Evolutionary conservation across 2,888 invertebrate genomes (phyloP).

Genomic region (Leucophenga montana): DNA sequence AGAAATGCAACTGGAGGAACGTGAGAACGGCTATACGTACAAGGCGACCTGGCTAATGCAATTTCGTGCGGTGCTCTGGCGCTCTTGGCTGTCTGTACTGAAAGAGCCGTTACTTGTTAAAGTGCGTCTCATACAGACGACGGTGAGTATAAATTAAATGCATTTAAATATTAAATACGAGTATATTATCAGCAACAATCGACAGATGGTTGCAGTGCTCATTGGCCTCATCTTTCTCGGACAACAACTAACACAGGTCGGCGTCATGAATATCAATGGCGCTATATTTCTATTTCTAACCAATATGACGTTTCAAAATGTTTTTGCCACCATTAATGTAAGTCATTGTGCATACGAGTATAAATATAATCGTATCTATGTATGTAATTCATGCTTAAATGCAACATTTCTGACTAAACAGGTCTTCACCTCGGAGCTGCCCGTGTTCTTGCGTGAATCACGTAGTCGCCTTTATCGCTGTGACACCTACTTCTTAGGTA

Average conservation of each 20-base stretch:
- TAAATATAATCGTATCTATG: no score
- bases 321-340: constrained; percentile 95
- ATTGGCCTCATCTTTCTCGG: constrained; percentile 91
- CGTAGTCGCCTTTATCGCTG: constrained; percentile 92
- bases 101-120: constrained; percentile 93
- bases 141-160: constrained; percentile 77
- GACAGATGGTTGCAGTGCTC: constrained; percentile 89
- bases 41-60: constrained; percentile 89
- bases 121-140: constrained; percentile 89
- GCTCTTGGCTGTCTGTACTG: constrained; percentile 90
- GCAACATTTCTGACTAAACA: constrained; percentile 72
- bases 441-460: constrained; percentile 91
- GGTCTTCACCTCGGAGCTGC: constrained; percentile 92
- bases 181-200: no score
- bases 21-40: constrained; percentile 73
- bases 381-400: no score
- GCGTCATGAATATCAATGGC: constrained; percentile 95
- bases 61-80: constrained; percentile 90
- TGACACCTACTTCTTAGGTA: constrained; percentile 92
- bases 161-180: neutral
- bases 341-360: constrained; percentile 68
- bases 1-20: constrained; percentile 74
- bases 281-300: constrained; percentile 91
- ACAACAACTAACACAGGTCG: constrained; percentile 86
- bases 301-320: constrained; percentile 94